These are phyloP conservation scores for Aspiorhynchus laticeps DNA, from an alignment of 2,113 vertebrate genomes.

Conservation along the genomic window DNA sequence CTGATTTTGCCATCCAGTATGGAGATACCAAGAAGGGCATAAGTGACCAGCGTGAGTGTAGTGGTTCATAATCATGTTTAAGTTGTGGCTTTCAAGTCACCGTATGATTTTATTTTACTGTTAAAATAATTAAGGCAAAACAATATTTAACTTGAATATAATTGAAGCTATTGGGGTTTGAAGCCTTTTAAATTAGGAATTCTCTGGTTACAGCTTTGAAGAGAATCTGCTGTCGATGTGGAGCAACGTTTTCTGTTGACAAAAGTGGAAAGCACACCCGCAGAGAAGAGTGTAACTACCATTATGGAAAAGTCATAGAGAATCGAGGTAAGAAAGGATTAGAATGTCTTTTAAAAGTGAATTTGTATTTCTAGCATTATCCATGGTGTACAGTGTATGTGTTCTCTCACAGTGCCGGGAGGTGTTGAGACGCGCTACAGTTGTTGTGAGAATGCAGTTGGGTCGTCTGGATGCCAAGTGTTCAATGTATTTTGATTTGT, in stretches of 20 bases:
- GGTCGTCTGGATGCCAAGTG: slow-evolving; percentile 76
- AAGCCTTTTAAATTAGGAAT: slow-evolving; percentile 21
- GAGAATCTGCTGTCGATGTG: slow-evolving; percentile 81
- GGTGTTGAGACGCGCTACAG: slow-evolving; percentile 78
- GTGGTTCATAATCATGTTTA: not conserved
- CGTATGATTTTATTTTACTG: not conserved
- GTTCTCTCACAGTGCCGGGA: slow-evolving; percentile 71
- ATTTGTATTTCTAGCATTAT: not conserved
- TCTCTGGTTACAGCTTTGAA: slow-evolving; percentile 68
- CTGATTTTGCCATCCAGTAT: slow-evolving; percentile 71
- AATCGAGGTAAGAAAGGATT: slow-evolving; percentile 71
- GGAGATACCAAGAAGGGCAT: slow-evolving; percentile 66
- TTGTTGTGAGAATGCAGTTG: slow-evolving; percentile 80
- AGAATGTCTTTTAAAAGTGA: slow-evolving; percentile 20
- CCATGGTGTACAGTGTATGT: not conserved
- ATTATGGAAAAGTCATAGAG: slow-evolving; percentile 75
- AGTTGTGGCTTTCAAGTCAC: not conserved
- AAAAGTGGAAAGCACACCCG: slow-evolving; percentile 72
- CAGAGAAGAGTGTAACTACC: slow-evolving; percentile 82
- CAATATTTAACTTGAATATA: not conserved
- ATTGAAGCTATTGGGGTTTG: not conserved
- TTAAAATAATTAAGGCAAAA: not conserved
- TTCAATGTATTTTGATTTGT: slow-evolving; percentile 67
- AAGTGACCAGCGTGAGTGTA: slow-evolving; percentile 67
- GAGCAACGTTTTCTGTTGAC: slow-evolving; percentile 74